Evolutionary conservation across 2,888 invertebrate species (phyloP), one percentile per base, ranked within the genome.

Genomic region (Eupithecia exiguata): DNA sequence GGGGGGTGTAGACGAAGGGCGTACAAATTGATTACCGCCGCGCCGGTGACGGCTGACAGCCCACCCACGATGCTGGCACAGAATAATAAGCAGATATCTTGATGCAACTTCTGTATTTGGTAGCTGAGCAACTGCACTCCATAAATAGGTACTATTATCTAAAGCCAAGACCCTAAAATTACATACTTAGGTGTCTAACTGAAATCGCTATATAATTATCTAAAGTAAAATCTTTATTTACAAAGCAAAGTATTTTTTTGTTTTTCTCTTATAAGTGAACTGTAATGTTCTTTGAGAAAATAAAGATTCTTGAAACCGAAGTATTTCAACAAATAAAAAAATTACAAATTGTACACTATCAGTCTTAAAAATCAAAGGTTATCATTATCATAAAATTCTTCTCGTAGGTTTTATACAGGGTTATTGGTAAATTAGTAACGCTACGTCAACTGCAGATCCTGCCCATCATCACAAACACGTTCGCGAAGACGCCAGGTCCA

Each of bases 1-100:
- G 84, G 81, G 86, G 85, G 81, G 85, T 82, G 84, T 84, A 79
- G 81, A 82, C 84, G 91, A 91, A 89, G 90, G 89, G 91, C 93
- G 90, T 92, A 92, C 91, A 93, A 94, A 94, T 93, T 92, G 93
- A 93, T 93, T 93, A 91, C 89, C 82, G 83, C 84, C 66, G 66
- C 66, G 66, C 84, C 88, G 87, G 88, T 89, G 92, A 91, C 86
- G 84, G 86, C 88, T 87, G 91, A 88, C 91, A 88, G 84, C 83
- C 94, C 94, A 93, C 94, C 93, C 94, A 93, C 89, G 87, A 83
- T 75, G 91, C 75, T 73, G 76, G 21, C 75, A 40, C 71, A 53
- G 76, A 69, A 69, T 71, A 73, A 67, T 61, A 16, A 62, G 66
- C 16, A 76, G 71, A 53, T 53, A 53, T 53, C n/a, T 69, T 63